Base-by-base conservation (phyloP, 2,888 invertebrate genomes). In the Sinotaia quadrata region DNA sequence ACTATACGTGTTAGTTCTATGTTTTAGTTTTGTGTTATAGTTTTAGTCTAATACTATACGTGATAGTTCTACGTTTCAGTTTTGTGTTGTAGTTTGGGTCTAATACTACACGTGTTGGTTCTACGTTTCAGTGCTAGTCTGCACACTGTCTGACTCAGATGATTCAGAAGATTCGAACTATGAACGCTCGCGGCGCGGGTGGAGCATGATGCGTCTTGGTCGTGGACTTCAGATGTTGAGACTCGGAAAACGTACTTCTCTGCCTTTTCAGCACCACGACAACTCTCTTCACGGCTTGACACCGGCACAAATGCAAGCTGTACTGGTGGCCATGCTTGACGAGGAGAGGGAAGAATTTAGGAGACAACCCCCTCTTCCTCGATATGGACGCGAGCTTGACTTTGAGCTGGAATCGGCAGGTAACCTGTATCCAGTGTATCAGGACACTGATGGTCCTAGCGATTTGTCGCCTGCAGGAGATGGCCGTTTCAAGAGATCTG, bases 191-290 rank as follows among this genome's bases (percentile, higher is more conserved):
- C 47, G 65, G 8, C 52, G 65, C n/a, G 57, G 56, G 15, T 56
- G 57, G 52, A 41, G 44, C 41, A 66, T 66, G 65, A 56, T 44
- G 33, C 36, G 65, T 15, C 33, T 56, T 8, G 56, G 56, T 33
- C 51, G 65, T 15, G 65, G 65, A 10, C 33, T 66, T 29, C 65
- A 66, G 15, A 66, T 66, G 65, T 47, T 66, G 18, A 33, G 65
- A 12, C 44, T 66, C n/a, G 65, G 65, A n/a, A 66, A 66, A 37
- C 36, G 65, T n/a, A 21, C 56, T 15, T n/a, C n/a, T n/a, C n/a
- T n/a, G n/a, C n/a, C n/a, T n/a, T n/a, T n/a, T n/a, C 52, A 63
- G 5, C 47, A 27, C 24, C 29, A n/a, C 34, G 27, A 8, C 12
- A 12, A 15, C 29, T 21, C 36, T 15, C 24, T 24, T 36, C 18